phyloP scores from a whole-genome alignment of 2,888 invertebrate genomes.

The Heliothis peltigera region DNA sequence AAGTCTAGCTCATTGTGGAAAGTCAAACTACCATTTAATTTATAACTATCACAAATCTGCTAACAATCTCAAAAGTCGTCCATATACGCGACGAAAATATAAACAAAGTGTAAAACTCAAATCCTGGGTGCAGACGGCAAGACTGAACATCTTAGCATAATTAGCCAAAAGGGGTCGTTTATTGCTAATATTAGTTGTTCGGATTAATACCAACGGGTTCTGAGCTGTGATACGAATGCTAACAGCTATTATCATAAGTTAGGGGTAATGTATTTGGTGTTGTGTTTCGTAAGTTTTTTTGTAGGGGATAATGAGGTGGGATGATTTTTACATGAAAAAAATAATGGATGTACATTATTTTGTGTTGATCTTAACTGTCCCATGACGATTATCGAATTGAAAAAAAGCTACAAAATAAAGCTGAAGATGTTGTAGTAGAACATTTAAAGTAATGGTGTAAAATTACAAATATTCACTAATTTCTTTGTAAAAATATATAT shows the following conservation, averaged over 20 bases:
- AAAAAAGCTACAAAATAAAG: no score
- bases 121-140: conserved; percentile 78
- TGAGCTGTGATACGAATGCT: conserved; percentile 71
- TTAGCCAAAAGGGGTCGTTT: conserved; percentile 87
- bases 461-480: no score
- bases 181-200: conserved; percentile 88
- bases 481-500: no score
- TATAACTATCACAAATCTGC: not conserved
- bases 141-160: conserved; percentile 87
- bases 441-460: no score
- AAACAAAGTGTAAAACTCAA: conserved; percentile 72
- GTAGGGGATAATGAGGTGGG: not conserved
- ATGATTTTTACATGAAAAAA: not conserved
- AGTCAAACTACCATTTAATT: not conserved
- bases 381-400: no score
- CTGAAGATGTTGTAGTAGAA: no score
- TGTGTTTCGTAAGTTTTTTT: conserved; percentile 12
- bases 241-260: conserved; percentile 81
- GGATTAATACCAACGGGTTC: conserved; percentile 82
- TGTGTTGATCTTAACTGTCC: no score
- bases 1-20: not conserved
- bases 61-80: conserved; percentile 43
- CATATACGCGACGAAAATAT: conserved; percentile 51
- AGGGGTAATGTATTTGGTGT: conserved; percentile 30
- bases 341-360: no score